Evolutionary conservation across 2,888 invertebrate genomes (phyloP), one percentile per base, ranked within the genome.

Genomic region (Branchellion lobata): DNA sequence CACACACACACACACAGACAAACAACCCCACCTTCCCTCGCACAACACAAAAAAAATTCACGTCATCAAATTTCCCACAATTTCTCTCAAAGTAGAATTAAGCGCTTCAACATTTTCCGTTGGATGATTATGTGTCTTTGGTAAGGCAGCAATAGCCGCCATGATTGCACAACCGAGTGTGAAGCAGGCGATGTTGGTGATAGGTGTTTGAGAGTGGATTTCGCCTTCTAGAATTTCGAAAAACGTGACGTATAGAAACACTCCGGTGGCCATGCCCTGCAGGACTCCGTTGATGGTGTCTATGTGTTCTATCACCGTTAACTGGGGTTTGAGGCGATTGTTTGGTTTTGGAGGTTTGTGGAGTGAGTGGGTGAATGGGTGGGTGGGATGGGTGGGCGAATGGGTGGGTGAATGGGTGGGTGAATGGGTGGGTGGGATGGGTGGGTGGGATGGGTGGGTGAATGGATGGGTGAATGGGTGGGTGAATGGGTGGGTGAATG

Each of bases 241-340:
- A 89, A 95, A 96, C 21, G 96, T 94, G 27, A 97, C 94, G 88
- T 96, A 97, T 1, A 96, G 89, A 68, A 97, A 91, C 0, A 96
- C 96, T 21, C 96, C 96, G 69, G 93, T 92, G 0, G 96, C 96
- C 80, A 96, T 88, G 1, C 95, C 95, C 89, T 96, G 93, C 21
- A 90, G 85, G 68, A 90, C 83, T 1, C 89, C 89, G 83, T 86
- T 86, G 8, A 85, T 84, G 8, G 88, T 78, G n/a, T 81, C 81
- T 5, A 74, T 72, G 34, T 36, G 24, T 36, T 53, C 73, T 1
- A 24, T 27, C 29, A 24, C 40, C 0, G 51, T 24, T n/a, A 31
- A 71, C 61, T 57, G 61, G 21, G n/a, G n/a, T n/a, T n/a, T n/a
- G n/a, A n/a, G n/a, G n/a, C n/a, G n/a, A n/a, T n/a, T n/a, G n/a